Conservation (phyloP, 2,797 vertebrate genomes). For the Mionectes olivaceus region DNA sequence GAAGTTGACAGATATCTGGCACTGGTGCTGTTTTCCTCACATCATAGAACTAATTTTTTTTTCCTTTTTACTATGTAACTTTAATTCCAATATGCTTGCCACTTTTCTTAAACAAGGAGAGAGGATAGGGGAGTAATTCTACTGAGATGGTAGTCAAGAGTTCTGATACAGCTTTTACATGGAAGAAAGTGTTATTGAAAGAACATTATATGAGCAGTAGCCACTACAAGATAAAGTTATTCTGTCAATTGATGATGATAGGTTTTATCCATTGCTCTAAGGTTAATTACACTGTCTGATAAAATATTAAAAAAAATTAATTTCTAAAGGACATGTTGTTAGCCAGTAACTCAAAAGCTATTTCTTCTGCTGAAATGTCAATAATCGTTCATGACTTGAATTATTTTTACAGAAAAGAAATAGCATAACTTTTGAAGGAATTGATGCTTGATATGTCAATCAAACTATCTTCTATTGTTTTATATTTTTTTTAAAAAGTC, state of each 20-base stretch:
- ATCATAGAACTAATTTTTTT: neutral
- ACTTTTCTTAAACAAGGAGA: neutral
- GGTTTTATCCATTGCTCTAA: constrained; percentile 69
- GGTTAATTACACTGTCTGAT: constrained; percentile 74
- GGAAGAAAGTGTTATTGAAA: constrained; percentile 1
- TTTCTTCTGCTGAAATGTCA: constrained; percentile 75
- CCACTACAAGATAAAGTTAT: constrained; percentile 37
- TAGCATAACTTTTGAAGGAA: constrained; percentile 34
- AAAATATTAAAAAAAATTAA: constrained; percentile 54
- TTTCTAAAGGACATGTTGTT: constrained; percentile 48
- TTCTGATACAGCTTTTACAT: neutral
- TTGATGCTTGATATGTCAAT: neutral
- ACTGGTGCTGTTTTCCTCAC: rapidly evolving
- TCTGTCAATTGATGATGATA: constrained; percentile 50
- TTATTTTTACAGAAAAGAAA: constrained; percentile 65
- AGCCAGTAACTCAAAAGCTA: constrained; percentile 66
- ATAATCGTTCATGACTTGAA: constrained; percentile 63
- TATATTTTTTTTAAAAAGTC: neutral
- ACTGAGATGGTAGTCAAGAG: neutral
- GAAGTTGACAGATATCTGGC: neutral
- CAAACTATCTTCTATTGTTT: constrained; percentile 46
- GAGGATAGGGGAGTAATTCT: neutral
- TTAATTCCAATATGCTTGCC: neutral
- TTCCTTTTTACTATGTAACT: neutral
- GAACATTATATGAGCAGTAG: neutral